phyloP scores from a whole-genome alignment of 1,140 invertebrate species.

The Ceratina australensis region DNA sequence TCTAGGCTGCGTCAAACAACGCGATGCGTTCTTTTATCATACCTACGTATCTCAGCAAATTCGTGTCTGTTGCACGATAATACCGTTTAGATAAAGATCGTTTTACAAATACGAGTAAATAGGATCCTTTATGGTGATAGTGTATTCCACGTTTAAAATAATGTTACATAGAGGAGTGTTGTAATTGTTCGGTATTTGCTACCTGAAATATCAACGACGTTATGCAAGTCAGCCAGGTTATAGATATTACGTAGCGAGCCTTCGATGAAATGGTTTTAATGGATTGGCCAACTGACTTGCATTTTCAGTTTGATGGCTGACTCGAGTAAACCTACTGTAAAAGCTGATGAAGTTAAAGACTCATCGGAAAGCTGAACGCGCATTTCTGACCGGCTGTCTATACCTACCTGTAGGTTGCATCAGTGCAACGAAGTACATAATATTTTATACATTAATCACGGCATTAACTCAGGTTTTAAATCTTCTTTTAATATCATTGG shows the following conservation, averaged over 20 bases:
- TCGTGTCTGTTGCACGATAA: not conserved
- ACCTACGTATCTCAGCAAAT: slow-evolving; percentile 1
- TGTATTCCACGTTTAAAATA: not conserved
- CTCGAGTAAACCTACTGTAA: slow-evolving; percentile 52
- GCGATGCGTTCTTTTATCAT: slow-evolving; percentile 3
- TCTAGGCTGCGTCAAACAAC: slow-evolving; percentile 50
- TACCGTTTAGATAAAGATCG: not conserved
- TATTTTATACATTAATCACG: not conserved
- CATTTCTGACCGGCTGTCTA: slow-evolving; percentile 24
- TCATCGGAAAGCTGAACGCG: slow-evolving; percentile 33
- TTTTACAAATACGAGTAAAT: no score
- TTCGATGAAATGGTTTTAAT: slow-evolving; percentile 62
- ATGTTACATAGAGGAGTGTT: slow-evolving; percentile 4
- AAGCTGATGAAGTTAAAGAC: slow-evolving; percentile 58
- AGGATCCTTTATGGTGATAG: no score
- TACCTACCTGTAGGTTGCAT: not conserved
- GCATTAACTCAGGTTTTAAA: no score
- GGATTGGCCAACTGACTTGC: slow-evolving; percentile 64
- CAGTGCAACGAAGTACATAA: not conserved
- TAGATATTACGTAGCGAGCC: slow-evolving; percentile 57
- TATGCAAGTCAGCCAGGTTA: slow-evolving; percentile 59
- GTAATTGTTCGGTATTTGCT: slow-evolving; percentile 33
- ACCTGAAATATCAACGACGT: slow-evolving; percentile 45
- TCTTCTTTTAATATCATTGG: no score
- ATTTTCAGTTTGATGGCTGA: slow-evolving; percentile 52